Conservation (phyloP, 2,888 invertebrate genomes). For the Apodemia hepburni region DNA sequence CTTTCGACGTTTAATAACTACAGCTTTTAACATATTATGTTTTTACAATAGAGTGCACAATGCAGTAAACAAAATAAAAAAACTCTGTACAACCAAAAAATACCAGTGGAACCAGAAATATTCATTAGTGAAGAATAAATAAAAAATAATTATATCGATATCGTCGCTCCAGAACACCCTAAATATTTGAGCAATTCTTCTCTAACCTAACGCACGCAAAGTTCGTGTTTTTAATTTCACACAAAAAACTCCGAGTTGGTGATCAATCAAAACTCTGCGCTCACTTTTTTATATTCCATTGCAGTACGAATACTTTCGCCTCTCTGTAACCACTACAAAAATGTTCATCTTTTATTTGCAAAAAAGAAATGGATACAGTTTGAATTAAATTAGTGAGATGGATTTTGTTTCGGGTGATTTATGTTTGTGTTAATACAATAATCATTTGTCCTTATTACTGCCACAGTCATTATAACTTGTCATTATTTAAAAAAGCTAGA, state of each 20-base stretch:
- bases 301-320: conserved; percentile 68
- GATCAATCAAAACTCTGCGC: conserved; percentile 75
- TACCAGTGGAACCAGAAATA: background rate
- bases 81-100: background rate
- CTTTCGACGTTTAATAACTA: too few species aligned
- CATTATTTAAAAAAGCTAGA: background rate
- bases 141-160: conserved; percentile 56
- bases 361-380: conserved; percentile 68
- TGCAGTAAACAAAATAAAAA: background rate
- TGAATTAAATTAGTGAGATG: conserved; percentile 69
- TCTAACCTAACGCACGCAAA: conserved; percentile 73
- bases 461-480: conserved; percentile 5
- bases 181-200: conserved; percentile 68
- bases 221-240: conserved; percentile 76
- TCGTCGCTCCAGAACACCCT: conserved; percentile 52
- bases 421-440: conserved; percentile 30
- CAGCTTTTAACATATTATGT: too few species aligned
- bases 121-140: background rate
- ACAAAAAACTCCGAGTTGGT: conserved; percentile 73
- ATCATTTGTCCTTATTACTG: conserved; percentile 19
- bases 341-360: conserved; percentile 69
- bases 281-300: conserved; percentile 68
- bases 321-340: conserved; percentile 70
- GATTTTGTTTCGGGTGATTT: conserved; percentile 49
- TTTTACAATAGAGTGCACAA: too few species aligned